These are phyloP conservation scores for Daubentonia madagascariensis DNA, from an alignment of 2,113 vertebrate genomes.

Conservation along the genomic window DNA sequence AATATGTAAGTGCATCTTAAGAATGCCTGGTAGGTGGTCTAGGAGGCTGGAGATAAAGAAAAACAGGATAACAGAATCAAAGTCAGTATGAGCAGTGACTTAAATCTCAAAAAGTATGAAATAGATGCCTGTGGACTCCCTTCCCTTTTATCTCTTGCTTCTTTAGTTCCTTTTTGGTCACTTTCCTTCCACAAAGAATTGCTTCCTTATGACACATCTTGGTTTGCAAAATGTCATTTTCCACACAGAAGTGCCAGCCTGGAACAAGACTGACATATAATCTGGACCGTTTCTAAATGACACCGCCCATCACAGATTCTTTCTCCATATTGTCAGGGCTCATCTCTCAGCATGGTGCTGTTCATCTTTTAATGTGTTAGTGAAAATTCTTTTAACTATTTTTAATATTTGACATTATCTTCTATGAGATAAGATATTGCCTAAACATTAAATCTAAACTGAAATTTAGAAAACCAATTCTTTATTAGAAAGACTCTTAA, in stretches of 20 bases:
- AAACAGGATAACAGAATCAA: background rate
- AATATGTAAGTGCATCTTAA: background rate
- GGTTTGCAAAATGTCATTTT: background rate
- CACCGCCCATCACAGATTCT: background rate
- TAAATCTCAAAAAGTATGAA: background rate
- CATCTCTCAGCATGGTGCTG: background rate
- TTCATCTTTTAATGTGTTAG: background rate
- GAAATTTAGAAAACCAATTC: background rate
- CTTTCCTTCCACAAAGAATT: background rate
- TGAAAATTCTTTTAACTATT: background rate
- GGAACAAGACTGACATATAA: background rate
- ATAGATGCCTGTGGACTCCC: background rate
- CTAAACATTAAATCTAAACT: background rate
- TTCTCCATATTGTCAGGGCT: background rate
- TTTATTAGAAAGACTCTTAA: background rate
- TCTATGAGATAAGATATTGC: background rate
- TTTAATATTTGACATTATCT: background rate
- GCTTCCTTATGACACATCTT: background rate
- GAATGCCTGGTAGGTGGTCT: background rate
- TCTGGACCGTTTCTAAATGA: background rate
- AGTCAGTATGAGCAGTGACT: background rate
- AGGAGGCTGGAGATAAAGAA: background rate
- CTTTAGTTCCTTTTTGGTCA: background rate
- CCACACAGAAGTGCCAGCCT: background rate
- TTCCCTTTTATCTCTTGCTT: background rate